Base-by-base conservation (phyloP, 2,888 invertebrate genomes). In the Dione vanillae region DNA sequence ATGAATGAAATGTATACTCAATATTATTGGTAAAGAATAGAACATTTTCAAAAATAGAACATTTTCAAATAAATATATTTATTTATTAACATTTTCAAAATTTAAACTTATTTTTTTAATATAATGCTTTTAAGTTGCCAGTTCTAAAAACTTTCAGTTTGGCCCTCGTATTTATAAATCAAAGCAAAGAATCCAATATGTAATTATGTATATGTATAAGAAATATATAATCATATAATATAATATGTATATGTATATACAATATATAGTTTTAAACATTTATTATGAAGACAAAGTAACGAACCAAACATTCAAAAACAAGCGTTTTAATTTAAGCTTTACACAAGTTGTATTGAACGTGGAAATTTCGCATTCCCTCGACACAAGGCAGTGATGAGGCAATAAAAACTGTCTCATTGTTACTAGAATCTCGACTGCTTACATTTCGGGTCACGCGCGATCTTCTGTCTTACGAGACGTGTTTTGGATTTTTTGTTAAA, bases 391-490 rank as follows among this genome's bases (percentile, higher is more conserved):
- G 70, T 75, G 75, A 76, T 76, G 75, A 76, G 73, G 74, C 66
- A 75, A 69, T 76, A 75, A 72, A 76, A 76, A 74, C 51, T 72
- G 69, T 69, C 73, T 67, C 74, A 74, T 74, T 74, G 72, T 74
- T 69, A 54, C 70, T 70, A 40, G 74, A 74, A 74, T 74, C 74
- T 74, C 74, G 45, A 70, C 72, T n/a, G 51, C 41, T 65, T 47
- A 49, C 65, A 19, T 56, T 70, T 69, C 72, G 10, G 59, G 72
- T 73, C 73, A 74, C 74, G 75, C 47, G 65, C 76, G 71, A 67
- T 73, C 69, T 74, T 74, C 73, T 77, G 75, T 76, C 77, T 76
- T 72, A 68, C 71, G 73, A 69, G 73, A 70, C 74, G 76, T 73
- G 75, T 73, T 73, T 70, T 61, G 72, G 72, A 73, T 72, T 75